A percentile compares a stretch with the other conserved stretches of the same genome.
Conservation (phyloP, 2,113 vertebrate genomes). For the Etheostoma cragini region DNA sequence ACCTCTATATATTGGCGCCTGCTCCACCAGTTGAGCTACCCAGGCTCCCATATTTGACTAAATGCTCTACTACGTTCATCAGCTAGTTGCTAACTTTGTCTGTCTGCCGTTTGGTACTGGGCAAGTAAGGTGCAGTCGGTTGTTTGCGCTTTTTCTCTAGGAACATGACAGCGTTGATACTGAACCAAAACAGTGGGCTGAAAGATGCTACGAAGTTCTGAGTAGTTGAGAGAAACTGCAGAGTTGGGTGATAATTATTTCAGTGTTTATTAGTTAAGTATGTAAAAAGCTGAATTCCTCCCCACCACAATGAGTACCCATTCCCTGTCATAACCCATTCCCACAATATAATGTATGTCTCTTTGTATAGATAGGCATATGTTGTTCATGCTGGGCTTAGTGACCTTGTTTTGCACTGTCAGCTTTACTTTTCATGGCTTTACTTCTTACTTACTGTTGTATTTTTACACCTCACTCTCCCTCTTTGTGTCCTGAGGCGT, state of each 20-base stretch:
- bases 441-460: conserved; percentile 53
- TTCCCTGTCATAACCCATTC: conserved; percentile 29
- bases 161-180: neutral
- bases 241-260: neutral
- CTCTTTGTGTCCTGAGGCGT: conserved; percentile 48
- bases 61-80: too few species aligned
- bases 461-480: conserved; percentile 47
- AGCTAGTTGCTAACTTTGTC: too few species aligned
- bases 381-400: conserved; percentile 29
- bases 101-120: too few species aligned
- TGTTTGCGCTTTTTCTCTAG: neutral
- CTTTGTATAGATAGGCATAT: conserved; percentile 43
- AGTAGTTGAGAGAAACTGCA: neutral
- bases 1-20: too few species aligned
- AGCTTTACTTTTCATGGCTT: conserved; percentile 13
- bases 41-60: too few species aligned
- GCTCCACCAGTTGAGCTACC: too few species aligned
- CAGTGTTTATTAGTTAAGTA: neutral
- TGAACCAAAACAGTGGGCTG: neutral
- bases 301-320: conserved; percentile 43
- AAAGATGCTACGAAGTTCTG: neutral
- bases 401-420: conserved; percentile 41
- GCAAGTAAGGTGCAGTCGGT: too few species aligned
- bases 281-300: conserved; percentile 24
- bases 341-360: conserved; percentile 35